phyloP scores from a whole-genome alignment of 2,888 invertebrate species.

The Pediacus dermestoides region DNA sequence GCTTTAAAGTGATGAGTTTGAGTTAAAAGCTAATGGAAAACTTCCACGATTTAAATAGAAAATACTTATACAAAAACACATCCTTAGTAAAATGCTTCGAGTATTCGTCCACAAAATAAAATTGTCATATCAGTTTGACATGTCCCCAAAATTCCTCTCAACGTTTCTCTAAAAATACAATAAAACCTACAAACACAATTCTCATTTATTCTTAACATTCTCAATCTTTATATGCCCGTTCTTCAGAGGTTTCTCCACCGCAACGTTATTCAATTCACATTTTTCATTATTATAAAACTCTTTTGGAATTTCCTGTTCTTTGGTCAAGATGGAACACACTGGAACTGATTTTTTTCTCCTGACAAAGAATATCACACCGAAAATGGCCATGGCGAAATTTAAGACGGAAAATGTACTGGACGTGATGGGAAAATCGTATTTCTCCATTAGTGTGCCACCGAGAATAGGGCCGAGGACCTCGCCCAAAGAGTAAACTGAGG shows the following conservation, averaged over 20 bases:
- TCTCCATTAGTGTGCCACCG: conserved; percentile 61
- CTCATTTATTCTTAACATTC: conserved; percentile 13
- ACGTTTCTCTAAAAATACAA: too few relatives aligned
- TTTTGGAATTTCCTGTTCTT: conserved; percentile 8
- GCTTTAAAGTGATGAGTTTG: too few relatives aligned
- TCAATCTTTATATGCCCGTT: conserved; percentile 17
- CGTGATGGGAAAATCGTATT: conserved; percentile 65
- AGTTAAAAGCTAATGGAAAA: too few relatives aligned
- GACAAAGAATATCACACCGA: conserved; percentile 31
- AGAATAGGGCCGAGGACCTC: conserved; percentile 66
- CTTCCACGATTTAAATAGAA: too few relatives aligned
- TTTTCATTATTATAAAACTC: conserved; percentile 15
- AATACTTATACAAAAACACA: too few relatives aligned
- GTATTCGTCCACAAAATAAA: too few relatives aligned
- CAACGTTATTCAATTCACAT: conserved; percentile 11
- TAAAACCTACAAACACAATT: too few relatives aligned
- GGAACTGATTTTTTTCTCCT: conserved; percentile 9
- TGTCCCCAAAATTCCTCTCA: too few relatives aligned
- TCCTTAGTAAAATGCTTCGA: too few relatives aligned
- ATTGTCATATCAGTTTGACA: too few relatives aligned
- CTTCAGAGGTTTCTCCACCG: conserved; percentile 16
- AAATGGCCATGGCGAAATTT: conserved; percentile 53
- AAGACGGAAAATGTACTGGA: conserved; percentile 61
- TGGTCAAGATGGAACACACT: background rate
- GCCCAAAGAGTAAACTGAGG: conserved; percentile 69